Base-by-base conservation (phyloP, 2,113 vertebrate genomes). In the Calonectris borealis region DNA sequence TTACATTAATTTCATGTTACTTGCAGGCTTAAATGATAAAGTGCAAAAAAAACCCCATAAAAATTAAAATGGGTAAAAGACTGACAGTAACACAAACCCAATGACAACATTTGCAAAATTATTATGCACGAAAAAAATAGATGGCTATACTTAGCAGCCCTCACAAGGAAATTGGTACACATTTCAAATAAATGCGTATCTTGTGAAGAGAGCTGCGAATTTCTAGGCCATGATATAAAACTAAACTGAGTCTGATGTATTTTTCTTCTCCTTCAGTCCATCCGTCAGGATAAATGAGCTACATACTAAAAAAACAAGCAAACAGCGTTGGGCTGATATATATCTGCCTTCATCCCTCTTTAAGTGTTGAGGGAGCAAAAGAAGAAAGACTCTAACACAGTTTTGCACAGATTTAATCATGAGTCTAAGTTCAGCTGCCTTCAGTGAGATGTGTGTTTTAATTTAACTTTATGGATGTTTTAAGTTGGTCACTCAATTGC, bases 271-370 rank as follows among this genome's bases (percentile, higher is more conserved):
- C 25, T 57, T 68, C 36, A 29, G 38, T 77, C n/a, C 10, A 38
- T 85, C 62, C 17, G 4, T 73, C 40, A 3, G 3, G 21, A 38
- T 66, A 81, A 72, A 60, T 80, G 32, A 88, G n/a, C 51, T 83
- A 11, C 8, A 9, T 73, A 31, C 19, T 76, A 26, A 83, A 88
- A 85, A 57, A 51, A 2, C 18, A 73, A 73, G 36, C 11, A 66
- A 60, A 36, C 0, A 17, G 9, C 8, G 0, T 10, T 90, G 31
- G 15, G 6, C 34, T 80, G 2, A 1, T 72, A 18, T 21, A 13
- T 4, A 29, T 8, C 1, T 16, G 42, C 24, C 22, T 73, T 83
- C 66, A 83, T 29, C 25, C 19, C 13, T 6, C 6, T 51, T 21
- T 26, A 40, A 36, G 3, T 54, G 16, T 34, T 88, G 51, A 71